Evolutionary conservation across 2,113 vertebrate genomes (phyloP).

Genomic region (Poeciliopsis turrubarensis): DNA sequence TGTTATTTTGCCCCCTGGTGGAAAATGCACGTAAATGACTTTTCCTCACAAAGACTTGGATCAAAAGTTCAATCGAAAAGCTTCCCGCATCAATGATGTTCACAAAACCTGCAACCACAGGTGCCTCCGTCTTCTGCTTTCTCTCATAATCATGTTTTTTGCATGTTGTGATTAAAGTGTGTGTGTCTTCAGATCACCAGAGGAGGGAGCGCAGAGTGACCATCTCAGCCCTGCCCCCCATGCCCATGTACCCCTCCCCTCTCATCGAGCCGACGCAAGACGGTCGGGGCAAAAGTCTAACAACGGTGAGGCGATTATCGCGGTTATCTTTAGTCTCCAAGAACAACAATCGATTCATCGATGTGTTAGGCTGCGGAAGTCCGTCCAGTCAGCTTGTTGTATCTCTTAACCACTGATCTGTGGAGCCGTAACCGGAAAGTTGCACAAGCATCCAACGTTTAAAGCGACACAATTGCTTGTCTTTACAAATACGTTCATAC

Average conservation of each 20-base stretch:
- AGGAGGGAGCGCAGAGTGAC: constrained; percentile 83
- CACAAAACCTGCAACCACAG: no score
- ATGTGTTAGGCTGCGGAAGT: not conserved
- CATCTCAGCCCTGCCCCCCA: constrained; percentile 83
- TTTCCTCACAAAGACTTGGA: not conserved
- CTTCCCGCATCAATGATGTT: no score
- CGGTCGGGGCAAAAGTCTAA: constrained; percentile 74
- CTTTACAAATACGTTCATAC: not conserved
- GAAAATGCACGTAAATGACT: not conserved
- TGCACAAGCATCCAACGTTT: not conserved
- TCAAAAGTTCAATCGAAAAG: not conserved
- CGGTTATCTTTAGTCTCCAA: not conserved
- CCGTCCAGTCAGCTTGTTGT: not conserved
- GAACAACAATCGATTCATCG: not conserved
- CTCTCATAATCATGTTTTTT: not conserved
- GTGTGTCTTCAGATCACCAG: constrained; percentile 72
- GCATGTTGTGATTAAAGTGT: not conserved
- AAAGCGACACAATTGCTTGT: not conserved
- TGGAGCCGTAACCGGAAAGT: not conserved
- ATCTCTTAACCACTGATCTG: not conserved
- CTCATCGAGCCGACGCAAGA: constrained; percentile 76
- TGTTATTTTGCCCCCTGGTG: constrained; percentile 63
- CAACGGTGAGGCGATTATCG: constrained; percentile 80
- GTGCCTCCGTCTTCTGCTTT: not conserved
- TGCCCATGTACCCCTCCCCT: constrained; percentile 83